Base-by-base conservation (phyloP, 1,140 invertebrate genomes). In the Nephila pilipes region DNA sequence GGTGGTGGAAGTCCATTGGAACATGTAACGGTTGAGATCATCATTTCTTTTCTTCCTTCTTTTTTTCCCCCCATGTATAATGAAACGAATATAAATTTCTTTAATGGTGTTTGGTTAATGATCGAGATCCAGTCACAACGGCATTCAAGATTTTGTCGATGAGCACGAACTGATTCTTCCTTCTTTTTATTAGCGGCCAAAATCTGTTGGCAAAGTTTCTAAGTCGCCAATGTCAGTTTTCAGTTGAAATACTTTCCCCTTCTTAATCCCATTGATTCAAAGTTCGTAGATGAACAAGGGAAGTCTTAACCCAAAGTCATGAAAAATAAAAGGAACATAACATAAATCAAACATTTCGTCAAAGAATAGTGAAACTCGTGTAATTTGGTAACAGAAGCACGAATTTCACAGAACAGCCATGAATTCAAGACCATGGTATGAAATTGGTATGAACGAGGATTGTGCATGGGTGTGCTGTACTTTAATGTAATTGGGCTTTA, bases 11-110 rank as follows among this genome's bases (percentile, higher is more conserved):
- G 29, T 32, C 57, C 18, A 79, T 75, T 90, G 75, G 65, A 80
- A 22, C 54, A 22, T 38, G 69, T 81, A 90, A 90, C 89, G 89
- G 89, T 90, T 90, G 60, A 57, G 29, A 55, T 85, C 57, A 57
- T 75, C 69, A 75, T 75, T 75, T 75, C 69, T 32, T 6, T 75
- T 29, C n/a, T 75, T 75, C 69, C 29, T 60, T 36, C 46, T 85
- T 75, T 32, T 29, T 32, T 18, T 12, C 29, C 69, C 12, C 69
- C 69, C 18, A 18, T 29, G 29, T 58, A 36, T 85, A 85, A 85
- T 85, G 83, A 85, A 85, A 85, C 32, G 83, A 25, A 25, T 81
- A 55, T 81, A 54, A 54, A 81, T 81, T 81, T 81, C 80, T 81
- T 81, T 81, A 81, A 81, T 81, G 80, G 38, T n/a, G 80, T 81